These are phyloP conservation scores for Elephas maximus DNA, from an alignment of 2,113 vertebrate species.

Conservation along the genomic window DNA sequence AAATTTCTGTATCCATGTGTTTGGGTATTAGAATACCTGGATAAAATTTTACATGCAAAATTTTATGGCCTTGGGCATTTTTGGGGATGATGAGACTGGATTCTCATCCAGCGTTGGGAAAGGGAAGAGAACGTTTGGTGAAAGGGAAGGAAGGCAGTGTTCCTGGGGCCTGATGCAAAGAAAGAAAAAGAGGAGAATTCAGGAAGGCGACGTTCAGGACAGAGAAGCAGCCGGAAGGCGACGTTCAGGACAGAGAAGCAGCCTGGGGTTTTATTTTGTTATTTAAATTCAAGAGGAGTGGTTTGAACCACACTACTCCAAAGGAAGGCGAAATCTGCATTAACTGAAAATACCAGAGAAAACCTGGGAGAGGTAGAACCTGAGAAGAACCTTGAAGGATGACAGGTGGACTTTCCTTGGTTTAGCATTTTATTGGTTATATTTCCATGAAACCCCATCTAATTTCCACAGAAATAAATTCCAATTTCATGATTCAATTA, in stretches of 20 bases:
- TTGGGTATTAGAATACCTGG: background rate
- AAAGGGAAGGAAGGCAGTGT: slow-evolving; percentile 1
- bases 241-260: background rate
- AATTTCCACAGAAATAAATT: slow-evolving; percentile 55
- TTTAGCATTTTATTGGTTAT: slow-evolving; percentile 28
- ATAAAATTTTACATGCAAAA: slow-evolving; percentile 17
- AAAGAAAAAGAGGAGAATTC: background rate
- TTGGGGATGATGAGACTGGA: background rate
- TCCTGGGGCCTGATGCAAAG: background rate
- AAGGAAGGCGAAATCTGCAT: background rate
- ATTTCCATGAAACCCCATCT: background rate
- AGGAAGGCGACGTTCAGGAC: slow-evolving; percentile 3
- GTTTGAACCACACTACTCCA: background rate
- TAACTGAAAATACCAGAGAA: slow-evolving; percentile 14
- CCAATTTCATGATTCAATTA: background rate
- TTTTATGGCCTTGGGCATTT: slow-evolving; percentile 25
- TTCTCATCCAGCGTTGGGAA: background rate
- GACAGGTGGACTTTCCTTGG: background rate
- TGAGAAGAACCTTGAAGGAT: slow-evolving; percentile 7
- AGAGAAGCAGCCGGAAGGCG: background rate
- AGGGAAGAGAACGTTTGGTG: background rate
- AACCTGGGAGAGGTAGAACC: background rate
- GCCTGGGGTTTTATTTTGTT: slow-evolving; percentile 20
- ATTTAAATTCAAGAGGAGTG: slow-evolving; percentile 8
- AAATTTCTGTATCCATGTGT: background rate